A percentile compares a stretch with the other conserved stretches of the same genome.
These are phyloP conservation scores for Rhynchomys soricoides DNA, from an alignment of 2,113 vertebrate species.

Conservation along the genomic window DNA sequence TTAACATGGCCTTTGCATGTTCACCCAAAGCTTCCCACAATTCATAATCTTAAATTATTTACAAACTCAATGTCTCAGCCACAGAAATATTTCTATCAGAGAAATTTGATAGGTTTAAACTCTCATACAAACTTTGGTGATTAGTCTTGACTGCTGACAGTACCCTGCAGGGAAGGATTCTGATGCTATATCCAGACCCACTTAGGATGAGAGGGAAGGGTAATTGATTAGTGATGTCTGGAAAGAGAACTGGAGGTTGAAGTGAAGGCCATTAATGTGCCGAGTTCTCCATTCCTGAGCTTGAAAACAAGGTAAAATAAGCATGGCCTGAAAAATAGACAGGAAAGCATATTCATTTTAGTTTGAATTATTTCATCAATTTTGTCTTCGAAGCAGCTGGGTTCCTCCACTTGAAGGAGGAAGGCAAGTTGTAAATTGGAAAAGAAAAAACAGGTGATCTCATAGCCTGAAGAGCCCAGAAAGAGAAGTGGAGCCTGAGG, in stretches of 20 bases:
- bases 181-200: not conserved
- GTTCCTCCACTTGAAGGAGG: not conserved
- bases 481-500: not conserved
- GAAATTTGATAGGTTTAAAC: not conserved
- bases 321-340: not conserved
- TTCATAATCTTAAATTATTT: slow-evolving; percentile 9
- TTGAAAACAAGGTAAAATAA: slow-evolving; percentile 3
- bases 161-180: not conserved
- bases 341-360: not conserved
- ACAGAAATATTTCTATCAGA: slow-evolving; percentile 11
- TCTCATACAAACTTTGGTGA: not conserved
- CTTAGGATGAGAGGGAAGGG: not conserved
- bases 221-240: slow-evolving; percentile 2
- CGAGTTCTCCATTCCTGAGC: not conserved
- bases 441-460: not conserved
- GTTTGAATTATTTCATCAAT: slow-evolving; percentile 1
- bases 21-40: not conserved
- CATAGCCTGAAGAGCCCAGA: not conserved
- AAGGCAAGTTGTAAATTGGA: not conserved
- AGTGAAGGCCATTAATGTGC: not conserved
- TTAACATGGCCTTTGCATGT: not conserved
- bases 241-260: slow-evolving; percentile 12
- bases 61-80: not conserved
- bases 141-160: not conserved
- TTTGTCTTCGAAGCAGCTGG: not conserved